Conservation (phyloP, 2,113 vertebrate species). For the Leucopsar rothschildi region DNA sequence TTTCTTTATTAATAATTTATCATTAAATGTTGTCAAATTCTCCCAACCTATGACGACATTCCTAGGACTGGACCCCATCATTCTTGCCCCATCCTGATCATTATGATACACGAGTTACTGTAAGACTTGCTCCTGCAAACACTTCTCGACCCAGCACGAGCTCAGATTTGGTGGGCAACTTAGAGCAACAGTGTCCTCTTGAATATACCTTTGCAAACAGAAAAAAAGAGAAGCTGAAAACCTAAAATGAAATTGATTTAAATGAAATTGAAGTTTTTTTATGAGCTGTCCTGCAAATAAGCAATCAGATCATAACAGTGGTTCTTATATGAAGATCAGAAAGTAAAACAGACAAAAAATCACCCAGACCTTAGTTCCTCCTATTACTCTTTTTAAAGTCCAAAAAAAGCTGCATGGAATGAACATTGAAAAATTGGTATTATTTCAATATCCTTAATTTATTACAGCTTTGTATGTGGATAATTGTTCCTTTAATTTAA, state of each 20-base stretch:
- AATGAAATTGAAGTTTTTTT: not conserved
- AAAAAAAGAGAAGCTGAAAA: not conserved
- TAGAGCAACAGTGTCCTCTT: not conserved
- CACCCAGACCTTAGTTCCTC: not conserved
- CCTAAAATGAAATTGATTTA: not conserved
- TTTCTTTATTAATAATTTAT: constrained; percentile 65
- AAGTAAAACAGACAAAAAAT: not conserved
- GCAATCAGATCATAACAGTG: not conserved
- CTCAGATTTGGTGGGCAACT: not conserved
- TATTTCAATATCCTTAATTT: not conserved
- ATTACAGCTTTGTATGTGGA: not conserved
- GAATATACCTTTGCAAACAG: not conserved
- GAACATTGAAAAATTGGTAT: not conserved
- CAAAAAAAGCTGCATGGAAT: not conserved
- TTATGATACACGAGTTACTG: not conserved
- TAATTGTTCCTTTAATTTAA: not conserved
- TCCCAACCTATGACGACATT: not conserved
- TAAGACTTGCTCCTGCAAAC: not conserved
- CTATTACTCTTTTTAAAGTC: not conserved
- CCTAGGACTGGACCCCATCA: not conserved
- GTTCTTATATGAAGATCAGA: not conserved
- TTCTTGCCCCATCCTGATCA: not conserved
- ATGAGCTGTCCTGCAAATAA: not conserved
- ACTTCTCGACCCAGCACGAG: not conserved
- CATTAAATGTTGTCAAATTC: constrained; percentile 3